Conservation (phyloP, 2,797 vertebrate species). For the Manis crassicaudata region DNA sequence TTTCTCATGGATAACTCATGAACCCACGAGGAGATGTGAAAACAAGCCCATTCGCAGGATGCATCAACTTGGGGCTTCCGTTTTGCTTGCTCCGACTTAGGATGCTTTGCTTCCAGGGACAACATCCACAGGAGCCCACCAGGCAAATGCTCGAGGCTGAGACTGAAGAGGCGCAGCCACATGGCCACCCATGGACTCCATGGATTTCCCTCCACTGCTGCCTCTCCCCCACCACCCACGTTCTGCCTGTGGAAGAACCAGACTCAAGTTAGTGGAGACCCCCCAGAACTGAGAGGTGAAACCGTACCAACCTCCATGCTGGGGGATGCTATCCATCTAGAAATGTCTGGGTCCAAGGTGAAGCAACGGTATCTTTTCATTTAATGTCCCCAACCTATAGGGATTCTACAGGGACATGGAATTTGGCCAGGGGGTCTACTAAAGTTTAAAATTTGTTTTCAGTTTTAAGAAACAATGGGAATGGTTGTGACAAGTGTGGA, state of each 20-base stretch:
- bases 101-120: conserved; percentile 15
- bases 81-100: background rate
- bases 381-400: background rate
- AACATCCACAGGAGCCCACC: background rate
- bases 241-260: background rate
- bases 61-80: conserved; percentile 22
- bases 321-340: background rate
- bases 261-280: background rate
- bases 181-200: background rate
- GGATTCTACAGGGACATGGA: background rate
- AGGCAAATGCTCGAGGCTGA: background rate
- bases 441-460: background rate
- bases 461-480: background rate
- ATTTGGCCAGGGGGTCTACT: background rate
- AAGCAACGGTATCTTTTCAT: background rate
- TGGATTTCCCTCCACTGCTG: background rate
- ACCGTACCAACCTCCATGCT: background rate
- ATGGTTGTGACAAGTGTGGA: background rate
- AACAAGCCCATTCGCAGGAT: background rate
- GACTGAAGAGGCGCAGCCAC: background rate
- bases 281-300: background rate
- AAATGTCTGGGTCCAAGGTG: conserved; percentile 29
- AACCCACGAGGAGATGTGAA: background rate
- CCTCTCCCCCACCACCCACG: rapidly evolving
- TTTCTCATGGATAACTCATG: background rate